These are phyloP conservation scores for Riptortus pedestris DNA, from an alignment of 1,140 invertebrate genomes.

Conservation along the genomic window DNA sequence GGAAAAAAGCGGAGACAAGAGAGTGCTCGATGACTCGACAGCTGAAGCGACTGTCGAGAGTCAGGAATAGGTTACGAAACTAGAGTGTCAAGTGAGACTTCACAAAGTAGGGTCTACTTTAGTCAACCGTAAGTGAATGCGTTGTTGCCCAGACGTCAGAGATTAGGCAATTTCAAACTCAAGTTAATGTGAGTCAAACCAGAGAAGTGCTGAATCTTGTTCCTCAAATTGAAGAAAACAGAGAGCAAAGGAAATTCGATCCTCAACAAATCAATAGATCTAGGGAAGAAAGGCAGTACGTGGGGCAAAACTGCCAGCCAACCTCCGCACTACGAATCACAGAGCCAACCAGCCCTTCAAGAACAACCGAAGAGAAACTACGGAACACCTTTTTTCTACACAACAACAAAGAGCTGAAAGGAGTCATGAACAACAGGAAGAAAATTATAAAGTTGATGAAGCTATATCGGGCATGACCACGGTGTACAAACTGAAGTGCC, in stretches of 20 bases:
- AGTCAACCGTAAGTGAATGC: neutral
- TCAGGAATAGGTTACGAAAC: slow-evolving; percentile 29
- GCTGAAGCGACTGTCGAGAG: slow-evolving; percentile 7
- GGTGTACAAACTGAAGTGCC: slow-evolving; percentile 46
- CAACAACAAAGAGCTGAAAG: slow-evolving; percentile 53
- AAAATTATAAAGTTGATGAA: slow-evolving; percentile 73
- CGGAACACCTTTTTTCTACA: slow-evolving; percentile 34
- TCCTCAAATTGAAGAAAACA: neutral
- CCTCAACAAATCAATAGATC: no score
- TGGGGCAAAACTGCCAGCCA: no score
- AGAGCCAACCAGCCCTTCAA: neutral
- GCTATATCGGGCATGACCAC: slow-evolving; percentile 64
- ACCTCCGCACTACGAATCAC: no score
- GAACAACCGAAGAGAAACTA: neutral
- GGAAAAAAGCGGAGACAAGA: neutral
- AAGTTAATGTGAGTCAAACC: neutral
- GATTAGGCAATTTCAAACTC: neutral
- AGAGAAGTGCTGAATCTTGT: neutral
- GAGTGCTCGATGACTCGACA: slow-evolving; percentile 9
- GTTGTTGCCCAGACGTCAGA: neutral
- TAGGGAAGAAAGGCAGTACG: no score
- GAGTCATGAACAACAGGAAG: slow-evolving; percentile 54
- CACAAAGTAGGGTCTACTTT: slow-evolving; percentile 26
- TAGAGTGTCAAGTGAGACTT: slow-evolving; percentile 29
- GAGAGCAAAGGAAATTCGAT: neutral